Base-by-base conservation (phyloP, 1,140 invertebrate species). In the Anoplolepis gracilipes region DNA sequence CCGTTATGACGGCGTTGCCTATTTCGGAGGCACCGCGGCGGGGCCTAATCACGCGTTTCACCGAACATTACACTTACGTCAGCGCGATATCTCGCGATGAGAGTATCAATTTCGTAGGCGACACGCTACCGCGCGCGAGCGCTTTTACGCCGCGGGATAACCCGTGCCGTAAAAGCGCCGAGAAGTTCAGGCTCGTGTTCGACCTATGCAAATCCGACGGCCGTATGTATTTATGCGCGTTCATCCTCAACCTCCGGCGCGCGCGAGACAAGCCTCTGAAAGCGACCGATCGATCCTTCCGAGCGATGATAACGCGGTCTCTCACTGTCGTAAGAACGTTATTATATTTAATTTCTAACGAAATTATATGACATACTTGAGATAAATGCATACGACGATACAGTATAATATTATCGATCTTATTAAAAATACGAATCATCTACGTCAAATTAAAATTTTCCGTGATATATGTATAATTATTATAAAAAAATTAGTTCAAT, bases 161-260 rank as follows among this genome's bases (percentile, higher is more conserved):
- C 39, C 84, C 73, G 87, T 84, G 55, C 64, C 86, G 84, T 77
- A 75, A 88, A 85, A 82, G 77, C 70, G 72, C 46, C 30, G 59
- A 69, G 61, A n/a, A 82, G 90, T 90, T 91, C 87, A 84, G 67
- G 46, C 82, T 92, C 90, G 87, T 91, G 89, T 69, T 76, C 90
- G 87, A 92, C 88, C 91, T 91, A 91, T 92, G 92, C 88, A 90
- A 91, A 92, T 93, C 75, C n/a, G 49, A 81, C 53, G 67, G 67
- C 33, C 28, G 61, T 84, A 78, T 84, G 62, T 86, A 84, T 84
- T 75, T 65, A 65, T 65, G 42, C n/a, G 16, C 85, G 78, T 39
- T 89, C 88, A 78, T 89, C 86, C 69, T 67, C 67, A 72, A 55
- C 33, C 85, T 88, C 33, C 64, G 39, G 46, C 78, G 67, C 67